Conservation (phyloP, 64 coral and sea anemone genomes). For the Hydrozoanthus tunicans region DNA sequence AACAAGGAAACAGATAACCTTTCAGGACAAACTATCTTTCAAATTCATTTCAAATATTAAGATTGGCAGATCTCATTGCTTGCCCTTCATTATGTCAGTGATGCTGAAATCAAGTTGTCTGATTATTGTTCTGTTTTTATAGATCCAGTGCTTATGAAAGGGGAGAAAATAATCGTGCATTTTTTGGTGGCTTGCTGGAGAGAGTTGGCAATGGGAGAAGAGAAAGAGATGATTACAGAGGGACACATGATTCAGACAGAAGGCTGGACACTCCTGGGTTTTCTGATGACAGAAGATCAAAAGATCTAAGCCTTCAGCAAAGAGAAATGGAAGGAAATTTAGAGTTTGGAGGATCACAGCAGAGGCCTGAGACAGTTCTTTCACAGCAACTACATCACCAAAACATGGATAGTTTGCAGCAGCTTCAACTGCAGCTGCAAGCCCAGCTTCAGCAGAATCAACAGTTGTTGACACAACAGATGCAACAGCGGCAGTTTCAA, state of each 20-base stretch:
- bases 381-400: conserved; percentile 26
- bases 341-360: neutral
- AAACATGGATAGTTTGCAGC: conserved; percentile 18
- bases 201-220: conserved; percentile 13
- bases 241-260: neutral
- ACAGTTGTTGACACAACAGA: conserved; percentile 44
- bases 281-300: conserved; percentile 1
- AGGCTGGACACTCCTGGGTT: neutral
- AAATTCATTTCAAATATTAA: no score
- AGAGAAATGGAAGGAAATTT: neutral
- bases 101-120: no score
- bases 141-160: conserved; percentile 26
- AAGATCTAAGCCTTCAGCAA: neutral
- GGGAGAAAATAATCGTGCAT: neutral
- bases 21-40: no score
- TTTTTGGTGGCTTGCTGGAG: conserved; percentile 53
- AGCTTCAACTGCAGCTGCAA: conserved; percentile 45
- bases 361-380: neutral
- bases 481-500: conserved; percentile 42
- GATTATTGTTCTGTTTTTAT: neutral
- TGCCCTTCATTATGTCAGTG: no score
- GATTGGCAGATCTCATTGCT: no score
- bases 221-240: conserved; percentile 20
- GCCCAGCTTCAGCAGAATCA: conserved; percentile 52
- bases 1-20: no score